phyloP scores from a whole-genome alignment of 2,888 invertebrate genomes.

The Idaea biselata region DNA sequence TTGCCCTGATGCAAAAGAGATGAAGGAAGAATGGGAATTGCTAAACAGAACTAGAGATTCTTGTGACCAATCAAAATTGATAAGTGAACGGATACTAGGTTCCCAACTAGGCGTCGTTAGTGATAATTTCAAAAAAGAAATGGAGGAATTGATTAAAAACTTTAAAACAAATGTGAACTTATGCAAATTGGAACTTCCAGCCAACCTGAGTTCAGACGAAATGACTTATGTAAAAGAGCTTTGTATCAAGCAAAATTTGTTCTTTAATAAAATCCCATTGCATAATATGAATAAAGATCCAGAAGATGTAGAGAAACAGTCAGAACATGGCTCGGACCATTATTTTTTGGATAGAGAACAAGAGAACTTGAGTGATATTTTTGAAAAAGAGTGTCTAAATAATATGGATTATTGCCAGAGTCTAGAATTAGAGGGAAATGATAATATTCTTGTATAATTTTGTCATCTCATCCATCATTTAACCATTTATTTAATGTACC shows the following conservation, averaged over 20 bases:
- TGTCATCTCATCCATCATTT: not conserved
- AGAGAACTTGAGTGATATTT: not conserved
- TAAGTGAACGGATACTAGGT: slow-evolving; percentile 32
- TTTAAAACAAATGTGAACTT: slow-evolving; percentile 66
- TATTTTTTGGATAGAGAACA: slow-evolving; percentile 9
- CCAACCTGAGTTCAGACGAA: slow-evolving; percentile 66
- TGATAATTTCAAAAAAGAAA: slow-evolving; percentile 63
- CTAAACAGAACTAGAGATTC: slow-evolving; percentile 55
- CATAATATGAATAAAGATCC: slow-evolving; percentile 9
- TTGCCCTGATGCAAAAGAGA: slow-evolving; percentile 76
- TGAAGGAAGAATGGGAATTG: slow-evolving; percentile 76
- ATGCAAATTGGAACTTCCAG: slow-evolving; percentile 71
- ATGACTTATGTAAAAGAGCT: slow-evolving; percentile 66
- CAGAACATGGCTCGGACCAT: not conserved
- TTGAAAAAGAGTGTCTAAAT: not conserved
- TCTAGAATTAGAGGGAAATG: not conserved
- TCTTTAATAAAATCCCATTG: slow-evolving; percentile 49
- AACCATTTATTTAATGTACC: not conserved
- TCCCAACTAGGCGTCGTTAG: slow-evolving; percentile 40
- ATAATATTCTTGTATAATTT: not conserved
- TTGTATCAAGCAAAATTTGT: slow-evolving; percentile 70
- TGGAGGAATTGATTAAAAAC: slow-evolving; percentile 65
- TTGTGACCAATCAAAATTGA: slow-evolving; percentile 49
- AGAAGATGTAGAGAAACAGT: slow-evolving; percentile 4
- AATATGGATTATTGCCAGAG: not conserved